Conservation (phyloP, 2,113 vertebrate species). For the Bufo bufo region DNA sequence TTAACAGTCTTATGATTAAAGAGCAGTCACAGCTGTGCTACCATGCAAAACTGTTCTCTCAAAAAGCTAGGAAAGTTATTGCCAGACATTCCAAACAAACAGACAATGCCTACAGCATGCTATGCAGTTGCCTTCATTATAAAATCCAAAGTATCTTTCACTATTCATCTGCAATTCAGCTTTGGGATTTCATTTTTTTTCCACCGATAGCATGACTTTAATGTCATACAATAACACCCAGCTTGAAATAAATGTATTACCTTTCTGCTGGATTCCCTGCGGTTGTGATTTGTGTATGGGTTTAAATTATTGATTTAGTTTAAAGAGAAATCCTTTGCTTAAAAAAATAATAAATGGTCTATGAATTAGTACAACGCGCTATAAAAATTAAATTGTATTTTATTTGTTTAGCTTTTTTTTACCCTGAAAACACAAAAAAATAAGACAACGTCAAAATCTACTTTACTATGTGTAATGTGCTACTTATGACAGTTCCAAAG, state of each 20-base stretch:
- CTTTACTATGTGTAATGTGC: neutral
- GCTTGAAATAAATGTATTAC: conserved; percentile 45
- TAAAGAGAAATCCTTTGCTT: conserved; percentile 29
- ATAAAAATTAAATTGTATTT: conserved; percentile 31
- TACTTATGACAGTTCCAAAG: neutral
- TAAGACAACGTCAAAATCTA: neutral
- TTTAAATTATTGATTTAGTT: conserved; percentile 47
- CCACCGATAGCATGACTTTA: conserved; percentile 30
- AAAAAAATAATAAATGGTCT: conserved; percentile 37
- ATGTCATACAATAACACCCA: conserved; percentile 42
- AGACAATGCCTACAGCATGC: conserved; percentile 34
- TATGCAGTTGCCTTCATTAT: conserved; percentile 12
- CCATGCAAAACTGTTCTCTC: conserved; percentile 25
- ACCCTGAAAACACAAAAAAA: neutral
- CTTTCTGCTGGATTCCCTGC: conserved; percentile 31
- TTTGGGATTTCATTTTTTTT: conserved; percentile 25
- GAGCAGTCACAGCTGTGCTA: conserved; percentile 30
- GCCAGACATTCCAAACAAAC: conserved; percentile 28
- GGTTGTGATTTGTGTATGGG: conserved; percentile 47
- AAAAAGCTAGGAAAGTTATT: conserved; percentile 31
- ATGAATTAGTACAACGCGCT: conserved; percentile 31
- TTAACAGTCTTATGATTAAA: conserved; percentile 28
- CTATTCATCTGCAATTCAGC: conserved; percentile 45
- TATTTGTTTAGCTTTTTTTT: conserved; percentile 3
- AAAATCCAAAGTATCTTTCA: conserved; percentile 30